Evolutionary conservation across 2,797 vertebrate species (phyloP).

Genomic region (Peromyscus melanophrys): DNA sequence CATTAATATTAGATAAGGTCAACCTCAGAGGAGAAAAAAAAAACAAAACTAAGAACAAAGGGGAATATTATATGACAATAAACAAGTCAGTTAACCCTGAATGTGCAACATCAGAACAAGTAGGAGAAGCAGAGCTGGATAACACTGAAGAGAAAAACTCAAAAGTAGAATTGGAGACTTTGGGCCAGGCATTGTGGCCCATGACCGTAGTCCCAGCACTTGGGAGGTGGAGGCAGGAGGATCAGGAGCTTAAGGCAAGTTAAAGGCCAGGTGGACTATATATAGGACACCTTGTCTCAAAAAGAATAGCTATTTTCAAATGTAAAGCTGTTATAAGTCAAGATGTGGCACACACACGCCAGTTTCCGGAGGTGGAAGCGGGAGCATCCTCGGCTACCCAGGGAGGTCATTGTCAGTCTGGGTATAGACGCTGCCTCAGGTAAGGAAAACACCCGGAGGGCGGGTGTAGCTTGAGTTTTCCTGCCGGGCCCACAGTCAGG

Average conservation of each 20-base stretch:
- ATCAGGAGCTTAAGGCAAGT: neutral
- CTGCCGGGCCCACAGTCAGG: too few species aligned
- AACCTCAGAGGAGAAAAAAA: neutral
- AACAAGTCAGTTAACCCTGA: neutral
- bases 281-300: neutral
- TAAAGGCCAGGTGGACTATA: neutral
- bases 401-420: neutral
- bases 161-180: neutral
- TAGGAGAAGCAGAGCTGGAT: neutral
- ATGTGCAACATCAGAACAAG: neutral
- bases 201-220: neutral
- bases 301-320: neutral
- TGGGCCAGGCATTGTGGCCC: neutral
- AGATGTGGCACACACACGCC: neutral
- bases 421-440: neutral
- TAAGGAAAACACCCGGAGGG: neutral
- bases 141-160: conserved; percentile 6
- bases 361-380: neutral
- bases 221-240: neutral
- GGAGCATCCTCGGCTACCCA: neutral
- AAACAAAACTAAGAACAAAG: conserved; percentile 8
- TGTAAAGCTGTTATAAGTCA: neutral
- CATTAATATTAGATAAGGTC: neutral
- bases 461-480: too few species aligned
- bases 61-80: neutral